Conservation (phyloP, 2,797 vertebrate genomes). For the Pseudomugil tenellus region DNA sequence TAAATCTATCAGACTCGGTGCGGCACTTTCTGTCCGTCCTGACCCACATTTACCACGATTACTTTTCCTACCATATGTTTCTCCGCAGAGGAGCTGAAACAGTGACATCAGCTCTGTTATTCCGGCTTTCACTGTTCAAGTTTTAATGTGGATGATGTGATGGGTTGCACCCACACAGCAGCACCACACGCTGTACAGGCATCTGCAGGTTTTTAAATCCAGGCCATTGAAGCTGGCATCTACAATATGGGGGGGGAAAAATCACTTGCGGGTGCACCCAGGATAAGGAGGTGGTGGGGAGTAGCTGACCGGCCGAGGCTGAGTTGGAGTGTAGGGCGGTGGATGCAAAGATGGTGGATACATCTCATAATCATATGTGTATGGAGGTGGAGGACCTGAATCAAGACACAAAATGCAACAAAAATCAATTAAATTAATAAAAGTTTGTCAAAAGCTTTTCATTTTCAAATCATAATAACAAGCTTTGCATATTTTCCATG, state of each 20-base stretch:
- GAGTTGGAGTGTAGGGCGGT: slow-evolving; percentile 88
- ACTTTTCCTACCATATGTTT: slow-evolving; percentile 18
- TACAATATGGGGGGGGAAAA: neutral
- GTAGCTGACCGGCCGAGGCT: slow-evolving; percentile 75
- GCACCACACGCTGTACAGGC: neutral
- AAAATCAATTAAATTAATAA: neutral
- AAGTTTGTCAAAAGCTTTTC: neutral
- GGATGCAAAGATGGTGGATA: slow-evolving; percentile 82
- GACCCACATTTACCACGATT: slow-evolving; percentile 27
- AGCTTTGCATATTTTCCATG: neutral
- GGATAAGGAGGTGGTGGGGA: slow-evolving; percentile 91
- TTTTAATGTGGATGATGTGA: slow-evolving; percentile 7
- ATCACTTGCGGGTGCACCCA: slow-evolving; percentile 85
- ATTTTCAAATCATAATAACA: neutral
- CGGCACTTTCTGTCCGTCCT: slow-evolving; percentile 4
- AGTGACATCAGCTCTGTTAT: neutral
- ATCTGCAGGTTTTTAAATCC: slow-evolving; percentile 1
- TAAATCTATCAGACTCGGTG: slow-evolving; percentile 23
- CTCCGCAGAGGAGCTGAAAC: slow-evolving; percentile 6
- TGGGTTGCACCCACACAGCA: neutral
- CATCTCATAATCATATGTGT: slow-evolving; percentile 89
- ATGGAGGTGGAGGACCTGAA: slow-evolving; percentile 88
- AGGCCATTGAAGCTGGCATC: neutral
- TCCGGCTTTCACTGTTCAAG: slow-evolving; percentile 1
- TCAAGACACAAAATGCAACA: slow-evolving; percentile 13